phyloP scores from a whole-genome alignment of 2,888 invertebrate species.

The Leptarthrus brevirostris region DNA sequence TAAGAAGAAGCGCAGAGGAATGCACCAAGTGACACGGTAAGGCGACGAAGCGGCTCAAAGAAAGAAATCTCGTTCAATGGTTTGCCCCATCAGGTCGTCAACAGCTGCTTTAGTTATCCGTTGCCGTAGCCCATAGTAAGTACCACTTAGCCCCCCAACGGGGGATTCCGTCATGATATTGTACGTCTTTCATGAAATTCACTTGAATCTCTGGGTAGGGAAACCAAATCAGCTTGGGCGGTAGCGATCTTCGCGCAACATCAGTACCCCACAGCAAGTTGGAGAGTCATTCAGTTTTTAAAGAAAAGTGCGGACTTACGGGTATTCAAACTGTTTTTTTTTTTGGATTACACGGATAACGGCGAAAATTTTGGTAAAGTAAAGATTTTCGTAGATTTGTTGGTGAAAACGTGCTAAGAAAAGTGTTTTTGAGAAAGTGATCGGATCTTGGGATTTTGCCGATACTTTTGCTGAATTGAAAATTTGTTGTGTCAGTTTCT shows the following conservation, averaged over 20 bases:
- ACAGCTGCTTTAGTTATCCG: neutral
- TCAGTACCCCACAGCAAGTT: conserved; percentile 34
- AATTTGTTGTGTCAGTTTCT: too few relatives aligned
- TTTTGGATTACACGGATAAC: neutral
- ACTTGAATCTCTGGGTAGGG: conserved; percentile 10
- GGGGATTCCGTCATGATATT: conserved; percentile 37
- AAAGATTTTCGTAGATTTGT: neutral
- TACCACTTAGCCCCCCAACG: conserved; percentile 13
- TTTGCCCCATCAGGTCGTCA: neutral
- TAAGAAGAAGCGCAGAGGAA: conserved; percentile 20
- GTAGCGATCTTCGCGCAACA: conserved; percentile 18
- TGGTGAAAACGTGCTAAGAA: conserved; percentile 4
- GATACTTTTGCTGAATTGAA: too few relatives aligned
- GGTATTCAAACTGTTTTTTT: neutral
- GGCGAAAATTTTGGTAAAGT: neutral
- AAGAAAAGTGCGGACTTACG: conserved; percentile 20
- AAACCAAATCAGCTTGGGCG: conserved; percentile 22
- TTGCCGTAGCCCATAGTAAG: neutral
- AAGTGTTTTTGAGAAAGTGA: neutral
- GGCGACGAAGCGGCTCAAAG: conserved; percentile 43
- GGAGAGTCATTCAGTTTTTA: conserved; percentile 14
- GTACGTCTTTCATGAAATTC: conserved; percentile 16
- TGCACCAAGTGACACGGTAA: conserved; percentile 41
- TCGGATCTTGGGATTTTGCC: too few relatives aligned
- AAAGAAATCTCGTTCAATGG: conserved; percentile 33